Conservation (phyloP, 2,113 vertebrate species). For the Pyxicephalus adspersus region DNA sequence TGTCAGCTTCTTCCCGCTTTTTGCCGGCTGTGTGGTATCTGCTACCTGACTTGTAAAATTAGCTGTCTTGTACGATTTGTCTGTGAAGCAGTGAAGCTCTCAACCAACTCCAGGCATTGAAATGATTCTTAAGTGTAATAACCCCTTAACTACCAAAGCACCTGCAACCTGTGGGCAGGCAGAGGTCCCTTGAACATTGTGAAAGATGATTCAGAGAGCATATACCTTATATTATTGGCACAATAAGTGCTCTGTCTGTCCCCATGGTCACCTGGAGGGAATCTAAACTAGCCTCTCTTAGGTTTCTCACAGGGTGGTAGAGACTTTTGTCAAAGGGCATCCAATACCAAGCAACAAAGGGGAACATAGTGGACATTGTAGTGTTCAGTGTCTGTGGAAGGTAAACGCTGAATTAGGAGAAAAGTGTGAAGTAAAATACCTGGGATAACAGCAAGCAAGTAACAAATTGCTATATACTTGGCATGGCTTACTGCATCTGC, state of each 20-base stretch:
- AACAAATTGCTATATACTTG: too few species aligned
- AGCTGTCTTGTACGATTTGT: constrained; percentile 56
- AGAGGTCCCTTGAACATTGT: not conserved
- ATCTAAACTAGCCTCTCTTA: not conserved
- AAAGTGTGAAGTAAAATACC: too few species aligned
- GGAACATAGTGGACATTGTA: too few species aligned
- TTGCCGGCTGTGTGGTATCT: constrained; percentile 50
- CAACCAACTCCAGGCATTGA: constrained; percentile 47
- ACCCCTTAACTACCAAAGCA: constrained; percentile 43
- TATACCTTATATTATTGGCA: not conserved
- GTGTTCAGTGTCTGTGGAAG: too few species aligned
- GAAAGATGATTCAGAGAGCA: not conserved
- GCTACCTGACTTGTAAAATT: constrained; percentile 55
- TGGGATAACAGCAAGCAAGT: too few species aligned
- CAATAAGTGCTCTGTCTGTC: constrained; percentile 8
- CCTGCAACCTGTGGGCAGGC: not conserved
- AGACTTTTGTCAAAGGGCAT: not conserved
- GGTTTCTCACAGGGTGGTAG: constrained; percentile 5
- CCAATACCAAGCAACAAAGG: too few species aligned
- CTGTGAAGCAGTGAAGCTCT: constrained; percentile 52
- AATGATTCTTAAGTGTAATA: constrained; percentile 47
- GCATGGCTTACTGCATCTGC: too few species aligned
- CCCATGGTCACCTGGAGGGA: not conserved
- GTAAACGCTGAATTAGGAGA: too few species aligned
- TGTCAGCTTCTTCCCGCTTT: constrained; percentile 50